A percentile compares a stretch with the other conserved stretches of the same genome.
phyloP scores from a whole-genome alignment of 2,113 vertebrate species.

The Cardinalis cardinalis region DNA sequence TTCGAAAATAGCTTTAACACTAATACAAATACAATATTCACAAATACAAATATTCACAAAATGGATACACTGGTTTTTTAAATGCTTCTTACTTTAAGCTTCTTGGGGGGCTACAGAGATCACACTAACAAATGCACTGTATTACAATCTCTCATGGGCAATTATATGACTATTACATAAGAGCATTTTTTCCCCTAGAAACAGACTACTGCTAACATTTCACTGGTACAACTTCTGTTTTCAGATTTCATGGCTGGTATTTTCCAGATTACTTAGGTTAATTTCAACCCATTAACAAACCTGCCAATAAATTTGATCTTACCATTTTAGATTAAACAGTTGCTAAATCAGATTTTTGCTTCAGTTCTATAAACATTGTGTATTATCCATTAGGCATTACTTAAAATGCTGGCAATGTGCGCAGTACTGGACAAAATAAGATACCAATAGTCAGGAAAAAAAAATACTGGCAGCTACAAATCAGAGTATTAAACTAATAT shows the following conservation, averaged over 20 bases:
- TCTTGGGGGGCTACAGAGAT: not conserved
- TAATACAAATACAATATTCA: slow-evolving; percentile 9
- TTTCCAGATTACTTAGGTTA: not conserved
- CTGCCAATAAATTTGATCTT: not conserved
- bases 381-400: not conserved
- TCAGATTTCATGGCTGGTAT: not conserved
- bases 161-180: not conserved
- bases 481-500: not conserved
- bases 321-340: not conserved
- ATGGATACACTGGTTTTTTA: not conserved
- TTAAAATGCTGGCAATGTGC: not conserved
- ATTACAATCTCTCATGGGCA: not conserved
- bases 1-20: not conserved
- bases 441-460: not conserved
- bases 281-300: not conserved
- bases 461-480: not conserved
- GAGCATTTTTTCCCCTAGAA: slow-evolving; percentile 13
- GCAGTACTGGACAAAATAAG: not conserved
- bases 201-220: not conserved
- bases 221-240: not conserved
- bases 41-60: not conserved
- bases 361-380: not conserved
- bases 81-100: not conserved
- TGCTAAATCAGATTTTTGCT: not conserved
- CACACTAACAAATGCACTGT: not conserved